Evolutionary conservation across 2,113 vertebrate species (phyloP).

Genomic region (Haplochromis burtoni): DNA sequence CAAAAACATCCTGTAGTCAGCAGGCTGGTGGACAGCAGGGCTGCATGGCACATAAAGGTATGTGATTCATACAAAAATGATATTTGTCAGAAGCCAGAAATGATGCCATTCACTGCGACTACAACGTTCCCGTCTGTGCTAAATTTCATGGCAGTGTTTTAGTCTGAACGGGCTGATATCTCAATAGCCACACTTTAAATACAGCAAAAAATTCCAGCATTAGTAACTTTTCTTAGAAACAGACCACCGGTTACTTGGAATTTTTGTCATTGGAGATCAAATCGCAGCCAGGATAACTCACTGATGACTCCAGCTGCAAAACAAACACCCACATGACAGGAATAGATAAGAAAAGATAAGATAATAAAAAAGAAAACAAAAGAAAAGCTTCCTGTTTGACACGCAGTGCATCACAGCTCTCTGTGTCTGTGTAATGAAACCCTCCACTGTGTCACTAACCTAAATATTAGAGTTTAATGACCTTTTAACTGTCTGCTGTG

Average conservation of each 20-base stretch:
- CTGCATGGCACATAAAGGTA: not conserved
- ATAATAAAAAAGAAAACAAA: not conserved
- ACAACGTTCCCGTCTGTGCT: not conserved
- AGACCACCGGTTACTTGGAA: not conserved
- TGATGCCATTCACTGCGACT: not conserved
- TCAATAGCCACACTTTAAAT: not conserved
- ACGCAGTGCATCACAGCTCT: not conserved
- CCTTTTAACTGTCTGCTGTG: not conserved
- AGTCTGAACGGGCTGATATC: not conserved
- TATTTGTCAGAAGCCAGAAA: not conserved
- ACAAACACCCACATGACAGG: not conserved
- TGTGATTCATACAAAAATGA: not conserved
- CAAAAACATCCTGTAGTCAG: not conserved
- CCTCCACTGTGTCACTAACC: slow-evolving; percentile 5
- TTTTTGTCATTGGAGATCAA: not conserved
- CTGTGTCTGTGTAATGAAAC: not conserved
- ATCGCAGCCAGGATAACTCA: not conserved
- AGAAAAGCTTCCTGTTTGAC: not conserved
- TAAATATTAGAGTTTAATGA: slow-evolving; percentile 2
- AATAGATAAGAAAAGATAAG: not conserved
- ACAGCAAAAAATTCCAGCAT: not conserved
- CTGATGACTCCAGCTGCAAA: not conserved
- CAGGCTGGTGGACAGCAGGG: not conserved
- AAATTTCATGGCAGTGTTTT: not conserved
- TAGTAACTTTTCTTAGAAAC: not conserved